Percentiles rank a stretch among this genome's conserved stretches.
Evolutionary conservation across 1,140 invertebrate genomes (phyloP).

Genomic region (Cotesia glomerata): DNA sequence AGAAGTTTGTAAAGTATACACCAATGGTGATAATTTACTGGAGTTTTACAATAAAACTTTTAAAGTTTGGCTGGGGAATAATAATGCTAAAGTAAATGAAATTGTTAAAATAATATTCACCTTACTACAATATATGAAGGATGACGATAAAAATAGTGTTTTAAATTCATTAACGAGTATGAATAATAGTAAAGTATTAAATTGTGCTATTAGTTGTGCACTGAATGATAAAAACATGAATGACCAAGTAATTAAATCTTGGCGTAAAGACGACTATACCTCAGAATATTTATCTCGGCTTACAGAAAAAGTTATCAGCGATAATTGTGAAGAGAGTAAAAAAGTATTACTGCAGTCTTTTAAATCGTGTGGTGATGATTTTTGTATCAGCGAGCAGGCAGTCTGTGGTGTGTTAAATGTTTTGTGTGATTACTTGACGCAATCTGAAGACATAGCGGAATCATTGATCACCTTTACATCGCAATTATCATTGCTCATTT

Average conservation of each 20-base stretch:
- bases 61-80: slow-evolving; percentile 57
- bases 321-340: slow-evolving; percentile 32
- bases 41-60: slow-evolving; percentile 63
- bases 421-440: slow-evolving; percentile 43
- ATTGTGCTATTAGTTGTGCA: slow-evolving; percentile 43
- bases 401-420: slow-evolving; percentile 61
- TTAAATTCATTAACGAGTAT: slow-evolving; percentile 61
- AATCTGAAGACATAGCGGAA: slow-evolving; percentile 31
- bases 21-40: slow-evolving; percentile 49
- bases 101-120: slow-evolving; percentile 68
- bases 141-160: slow-evolving; percentile 60
- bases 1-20: slow-evolving; percentile 47
- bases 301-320: slow-evolving; percentile 30
- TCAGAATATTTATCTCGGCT: slow-evolving; percentile 36
- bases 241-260: slow-evolving; percentile 61
- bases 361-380: slow-evolving; percentile 48
- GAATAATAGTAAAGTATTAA: slow-evolving; percentile 39
- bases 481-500: slow-evolving; percentile 41
- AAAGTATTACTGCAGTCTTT: slow-evolving; percentile 46
- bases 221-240: slow-evolving; percentile 57
- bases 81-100: slow-evolving; percentile 51
- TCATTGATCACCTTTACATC: slow-evolving; percentile 39
- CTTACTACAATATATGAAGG: slow-evolving; percentile 62
- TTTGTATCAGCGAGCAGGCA: slow-evolving; percentile 62
- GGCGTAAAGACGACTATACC: slow-evolving; percentile 49